These are phyloP conservation scores for Hylaeus volcanicus DNA, from an alignment of 1,140 invertebrate species.

Conservation along the genomic window DNA sequence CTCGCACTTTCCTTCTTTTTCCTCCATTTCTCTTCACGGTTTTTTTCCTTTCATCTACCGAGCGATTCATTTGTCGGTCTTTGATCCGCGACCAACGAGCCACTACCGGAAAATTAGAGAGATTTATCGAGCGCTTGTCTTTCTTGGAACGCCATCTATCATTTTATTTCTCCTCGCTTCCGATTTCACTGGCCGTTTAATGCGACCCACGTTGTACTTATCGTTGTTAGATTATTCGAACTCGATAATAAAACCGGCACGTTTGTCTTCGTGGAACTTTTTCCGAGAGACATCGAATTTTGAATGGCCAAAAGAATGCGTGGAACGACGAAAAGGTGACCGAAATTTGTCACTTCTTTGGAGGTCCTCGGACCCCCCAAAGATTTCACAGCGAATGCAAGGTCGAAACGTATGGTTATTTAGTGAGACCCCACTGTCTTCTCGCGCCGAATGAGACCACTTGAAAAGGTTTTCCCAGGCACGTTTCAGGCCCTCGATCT, in stretches of 20 bases:
- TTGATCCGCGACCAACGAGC: conserved; percentile 65
- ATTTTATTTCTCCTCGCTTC: conserved; percentile 5
- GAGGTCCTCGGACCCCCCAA: not conserved
- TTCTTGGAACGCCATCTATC: conserved; percentile 8
- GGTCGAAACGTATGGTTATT: too few relatives aligned
- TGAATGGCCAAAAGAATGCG: not conserved
- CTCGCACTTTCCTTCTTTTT: conserved; percentile 27
- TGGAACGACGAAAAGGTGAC: conserved; percentile 8
- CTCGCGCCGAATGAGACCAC: too few relatives aligned
- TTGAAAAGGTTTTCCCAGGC: not conserved
- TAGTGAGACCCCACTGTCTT: too few relatives aligned
- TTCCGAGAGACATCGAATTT: not conserved
- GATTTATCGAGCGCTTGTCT: conserved; percentile 65
- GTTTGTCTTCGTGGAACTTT: too few relatives aligned
- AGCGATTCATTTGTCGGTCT: conserved; percentile 73
- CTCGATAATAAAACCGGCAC: too few relatives aligned
- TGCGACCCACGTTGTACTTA: not conserved
- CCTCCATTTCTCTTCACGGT: conserved; percentile 16
- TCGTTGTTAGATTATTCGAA: not conserved
- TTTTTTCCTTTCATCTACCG: conserved; percentile 39
- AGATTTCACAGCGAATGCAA: too few relatives aligned
- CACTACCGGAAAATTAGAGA: conserved; percentile 68
- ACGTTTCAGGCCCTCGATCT: not conserved
- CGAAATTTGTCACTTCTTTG: conserved; percentile 12
- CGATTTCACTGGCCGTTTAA: not conserved